phyloP scores from a whole-genome alignment of 2,113 vertebrate genomes.

The Trematocara variabile region DNA sequence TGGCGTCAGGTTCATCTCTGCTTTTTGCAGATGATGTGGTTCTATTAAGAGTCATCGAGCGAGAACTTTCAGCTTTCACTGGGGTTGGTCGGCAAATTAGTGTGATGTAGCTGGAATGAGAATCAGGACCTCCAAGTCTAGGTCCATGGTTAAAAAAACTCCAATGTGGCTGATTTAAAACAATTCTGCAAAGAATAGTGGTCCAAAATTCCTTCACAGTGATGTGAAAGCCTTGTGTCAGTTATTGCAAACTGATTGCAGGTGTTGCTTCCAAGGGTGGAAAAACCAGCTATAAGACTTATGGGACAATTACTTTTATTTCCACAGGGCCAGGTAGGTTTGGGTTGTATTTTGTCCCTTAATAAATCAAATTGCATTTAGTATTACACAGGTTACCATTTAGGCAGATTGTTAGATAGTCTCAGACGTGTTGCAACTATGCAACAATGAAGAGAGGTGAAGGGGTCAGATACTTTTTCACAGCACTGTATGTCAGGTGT shows the following conservation, averaged over 20 bases:
- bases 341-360: background rate
- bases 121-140: background rate
- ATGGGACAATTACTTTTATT: background rate
- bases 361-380: background rate
- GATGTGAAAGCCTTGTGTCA: background rate
- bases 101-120: background rate
- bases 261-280: background rate
- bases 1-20: background rate
- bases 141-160: background rate
- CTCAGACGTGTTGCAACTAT: background rate
- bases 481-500: background rate
- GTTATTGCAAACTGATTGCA: background rate
- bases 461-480: background rate
- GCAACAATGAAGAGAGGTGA: background rate
- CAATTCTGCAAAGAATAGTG: background rate
- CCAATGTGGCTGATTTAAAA: background rate
- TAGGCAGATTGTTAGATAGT: background rate
- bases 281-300: background rate
- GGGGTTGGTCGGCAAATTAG: background rate
- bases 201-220: background rate
- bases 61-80: background rate
- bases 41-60: background rate
- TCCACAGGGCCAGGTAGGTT: background rate
- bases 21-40: background rate
- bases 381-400: background rate